These are phyloP conservation scores for Nanger granti DNA, from an alignment of 2,113 vertebrate species.

Conservation along the genomic window DNA sequence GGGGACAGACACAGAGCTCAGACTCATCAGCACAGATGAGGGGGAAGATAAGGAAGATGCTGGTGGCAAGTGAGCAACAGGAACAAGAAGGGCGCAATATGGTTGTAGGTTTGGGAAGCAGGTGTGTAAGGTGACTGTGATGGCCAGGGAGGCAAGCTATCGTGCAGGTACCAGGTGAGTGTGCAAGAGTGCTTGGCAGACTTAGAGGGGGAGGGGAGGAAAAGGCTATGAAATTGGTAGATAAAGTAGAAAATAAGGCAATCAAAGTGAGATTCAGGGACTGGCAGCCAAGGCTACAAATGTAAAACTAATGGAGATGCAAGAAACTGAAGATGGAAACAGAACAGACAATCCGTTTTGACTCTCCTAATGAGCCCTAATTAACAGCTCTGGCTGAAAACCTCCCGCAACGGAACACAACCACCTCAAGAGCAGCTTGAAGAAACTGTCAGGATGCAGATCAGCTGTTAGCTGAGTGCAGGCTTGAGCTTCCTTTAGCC, in stretches of 20 bases:
- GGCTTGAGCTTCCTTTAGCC: not conserved
- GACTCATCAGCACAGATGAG: not conserved
- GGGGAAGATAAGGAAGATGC: not conserved
- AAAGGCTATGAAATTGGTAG: not conserved
- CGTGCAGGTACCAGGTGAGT: not conserved
- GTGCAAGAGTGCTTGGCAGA: accelerated
- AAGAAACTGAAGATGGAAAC: not conserved
- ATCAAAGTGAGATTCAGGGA: not conserved
- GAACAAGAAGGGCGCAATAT: not conserved
- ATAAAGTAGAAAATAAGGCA: not conserved
- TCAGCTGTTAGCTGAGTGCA: not conserved
- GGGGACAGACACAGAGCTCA: not conserved
- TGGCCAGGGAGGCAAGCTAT: not conserved
- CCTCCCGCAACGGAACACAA: not conserved
- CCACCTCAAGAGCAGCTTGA: not conserved
- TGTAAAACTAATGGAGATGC: not conserved
- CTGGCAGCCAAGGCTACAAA: not conserved
- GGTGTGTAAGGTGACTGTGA: not conserved
- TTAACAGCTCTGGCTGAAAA: not conserved
- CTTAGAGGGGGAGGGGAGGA: not conserved
- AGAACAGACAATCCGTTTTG: not conserved
- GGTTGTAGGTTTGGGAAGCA: not conserved
- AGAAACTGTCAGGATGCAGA: not conserved
- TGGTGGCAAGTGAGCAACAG: not conserved
- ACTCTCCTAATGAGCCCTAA: conserved; percentile 17